Evolutionary conservation across 1,140 invertebrate species (phyloP), one percentile per base, ranked within the genome.

Genomic region (Chionoecetes opilio): DNA sequence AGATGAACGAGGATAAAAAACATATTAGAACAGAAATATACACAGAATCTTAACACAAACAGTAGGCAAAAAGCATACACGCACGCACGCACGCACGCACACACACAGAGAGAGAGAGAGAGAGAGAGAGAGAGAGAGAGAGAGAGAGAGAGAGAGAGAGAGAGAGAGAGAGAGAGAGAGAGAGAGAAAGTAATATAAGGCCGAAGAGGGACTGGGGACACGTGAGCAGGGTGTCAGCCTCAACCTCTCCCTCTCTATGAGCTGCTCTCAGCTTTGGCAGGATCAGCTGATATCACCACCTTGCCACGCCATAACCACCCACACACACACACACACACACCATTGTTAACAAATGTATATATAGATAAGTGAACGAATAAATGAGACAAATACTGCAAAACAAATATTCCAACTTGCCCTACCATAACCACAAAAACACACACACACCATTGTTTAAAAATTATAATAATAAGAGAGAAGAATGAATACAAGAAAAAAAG

Each of bases 121-220:
- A 41, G 38, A 41, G 38, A 41, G 38, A 41, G 38, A 41, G 38
- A 41, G 82, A 85, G 82, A 85, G 82, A 85, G 82, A 85, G 82
- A 85, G 82, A 85, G 82, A 85, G 82, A 85, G 82, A 85, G 82
- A 85, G 82, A 85, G 82, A 86, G 84, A 86, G 84, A 86, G 84
- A 86, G 84, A 86, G 84, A 86, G 84, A 86, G 84, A 86, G 84
- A 86, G 29, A 35, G 11, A 32, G 38, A 41, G 86, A 41, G 34
- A 87, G 34, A 41, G 38, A 87, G 34, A 35, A 35, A 87, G 34
- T 41, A 87, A 32, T 41, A 35, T 37, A 87, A 21, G 86, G 14
- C 86, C 29, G 32, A 31, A 87, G 86, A 87, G 32, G 11, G 63
- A 75, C 63, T 75, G 63, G 63, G 21, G 63, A 75, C 63, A 75